Base-by-base conservation (phyloP, 2,888 invertebrate species). In the Agrenia bidenticulata region DNA sequence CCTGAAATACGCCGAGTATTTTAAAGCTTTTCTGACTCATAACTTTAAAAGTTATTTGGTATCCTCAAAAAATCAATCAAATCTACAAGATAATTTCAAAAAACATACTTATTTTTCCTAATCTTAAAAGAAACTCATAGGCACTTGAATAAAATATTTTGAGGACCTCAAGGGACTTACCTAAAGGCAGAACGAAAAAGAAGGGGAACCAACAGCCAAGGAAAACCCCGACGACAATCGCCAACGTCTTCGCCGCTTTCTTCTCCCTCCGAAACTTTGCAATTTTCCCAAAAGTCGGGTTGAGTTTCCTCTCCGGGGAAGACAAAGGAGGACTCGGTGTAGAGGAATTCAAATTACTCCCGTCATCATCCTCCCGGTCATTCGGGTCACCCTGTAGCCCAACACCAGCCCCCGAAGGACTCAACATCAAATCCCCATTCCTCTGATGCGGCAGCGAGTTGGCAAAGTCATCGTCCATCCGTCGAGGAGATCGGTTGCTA, bases 191-290 rank as follows among this genome's bases (percentile, higher is more conserved):
- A 77, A 86, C 83, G 63, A 87, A 80, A 80, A 88, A 88, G 79
- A 88, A 88, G 0, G 87, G 87, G 51, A 86, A 84, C 88, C 87
- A 88, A 78, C 87, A 88, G 19, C 85, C 74, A 1, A 87, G 82
- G 77, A 87, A 88, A 15, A 87, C 81, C 0, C 85, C 84, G 77
- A 88, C 87, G 13, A 88, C 84, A 77, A 85, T 85, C 7, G 86
- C 85, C 15, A 88, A 83, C 1, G 87, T 87, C 67, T 86, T 84
- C 0, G 87, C 87, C 0, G 87, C 87, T 60, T 86, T 85, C 69
- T 85, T 84, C 77, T 88, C 87, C 0, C 85, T 75, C 56, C 81
- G 81, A 73, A 84, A 84, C 74, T 83, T 83, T 21, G 82, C 83
- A 55, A 83, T 78, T 67, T 79, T 77, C 15, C 80, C 79, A 58